phyloP scores from a whole-genome alignment of 2,113 vertebrate species.

The Martes martes region DNA sequence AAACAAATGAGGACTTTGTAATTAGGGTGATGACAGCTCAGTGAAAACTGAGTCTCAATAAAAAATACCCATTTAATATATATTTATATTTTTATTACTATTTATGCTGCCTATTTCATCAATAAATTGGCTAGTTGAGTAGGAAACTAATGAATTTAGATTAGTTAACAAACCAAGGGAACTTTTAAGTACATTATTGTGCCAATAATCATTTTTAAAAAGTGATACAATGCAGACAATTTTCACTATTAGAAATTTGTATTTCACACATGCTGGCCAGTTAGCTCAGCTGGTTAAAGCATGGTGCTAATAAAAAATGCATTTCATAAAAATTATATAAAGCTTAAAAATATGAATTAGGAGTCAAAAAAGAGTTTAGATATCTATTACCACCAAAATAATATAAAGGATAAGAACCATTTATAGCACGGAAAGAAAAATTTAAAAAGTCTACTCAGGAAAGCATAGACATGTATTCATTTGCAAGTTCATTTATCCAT shows the following conservation, averaged over 20 bases:
- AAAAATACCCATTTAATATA: neutral
- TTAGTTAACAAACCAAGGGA: neutral
- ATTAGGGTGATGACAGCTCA: neutral
- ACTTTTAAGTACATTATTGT: neutral
- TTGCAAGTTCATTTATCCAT: neutral
- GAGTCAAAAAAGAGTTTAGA: neutral
- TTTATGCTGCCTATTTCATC: neutral
- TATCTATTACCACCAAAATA: neutral
- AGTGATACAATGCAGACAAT: neutral
- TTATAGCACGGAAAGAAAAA: neutral
- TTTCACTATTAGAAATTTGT: neutral
- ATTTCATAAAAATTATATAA: neutral
- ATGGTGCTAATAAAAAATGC: neutral
- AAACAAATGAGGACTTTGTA: neutral
- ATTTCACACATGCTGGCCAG: neutral
- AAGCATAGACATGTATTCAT: neutral
- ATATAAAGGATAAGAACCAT: neutral
- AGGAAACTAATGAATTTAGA: neutral
- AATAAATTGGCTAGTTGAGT: neutral
- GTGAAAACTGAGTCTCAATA: neutral
- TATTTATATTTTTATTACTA: neutral
- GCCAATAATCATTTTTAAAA: neutral
- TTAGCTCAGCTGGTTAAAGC: neutral
- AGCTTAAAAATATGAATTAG: neutral
- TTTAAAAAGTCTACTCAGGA: neutral